Base-by-base conservation (phyloP, 2,888 invertebrate genomes). In the Toxonevra muliebris region DNA sequence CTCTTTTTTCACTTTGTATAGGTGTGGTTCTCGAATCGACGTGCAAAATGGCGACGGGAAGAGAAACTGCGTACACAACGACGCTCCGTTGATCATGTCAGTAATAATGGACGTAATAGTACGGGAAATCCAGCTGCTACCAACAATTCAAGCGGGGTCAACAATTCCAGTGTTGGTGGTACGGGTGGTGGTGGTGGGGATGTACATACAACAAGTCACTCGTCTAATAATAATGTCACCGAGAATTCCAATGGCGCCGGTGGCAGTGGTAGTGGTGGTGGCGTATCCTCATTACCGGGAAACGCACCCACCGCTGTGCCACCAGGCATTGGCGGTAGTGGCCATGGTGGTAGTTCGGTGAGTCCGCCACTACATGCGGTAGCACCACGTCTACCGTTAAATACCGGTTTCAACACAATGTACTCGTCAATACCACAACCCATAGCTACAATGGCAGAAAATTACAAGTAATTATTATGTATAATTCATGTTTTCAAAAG, bases 371-470 rank as follows among this genome's bases (percentile, higher is more conserved):
- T 86, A 73, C 90, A 84, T 79, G 87, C 88, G n/a, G 88, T 88
- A 65, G 87, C 88, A 58, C 89, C 89, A 68, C 88, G 89, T 76
- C 85, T 89, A 77, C 91, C 93, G 73, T 88, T 95, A 76, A 95
- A 95, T 85, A 91, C 94, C 68, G 94, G 95, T 74, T 95, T 95
- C 87, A 95, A 95, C 86, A 91, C 94, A 78, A 97, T 97, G 96
- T 97, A 97, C 86, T 93, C 96, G 65, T 93, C 96, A 74, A 94
- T 97, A 85, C 95, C 96, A 68, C 97, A 97, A 84, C 96, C 96
- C 43, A 96, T 96, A 75, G 94, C 93, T 60, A 94, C 95, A 69
- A 96, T 96, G 95, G 90, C 94, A 30, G 93, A 94, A 80, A 90
- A 91, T 72, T 94, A 94, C 87, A 93, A 93, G 93, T 93, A 83